These are phyloP conservation scores for Galeopterus variegatus DNA, from an alignment of 2,113 vertebrate genomes.

Conservation along the genomic window DNA sequence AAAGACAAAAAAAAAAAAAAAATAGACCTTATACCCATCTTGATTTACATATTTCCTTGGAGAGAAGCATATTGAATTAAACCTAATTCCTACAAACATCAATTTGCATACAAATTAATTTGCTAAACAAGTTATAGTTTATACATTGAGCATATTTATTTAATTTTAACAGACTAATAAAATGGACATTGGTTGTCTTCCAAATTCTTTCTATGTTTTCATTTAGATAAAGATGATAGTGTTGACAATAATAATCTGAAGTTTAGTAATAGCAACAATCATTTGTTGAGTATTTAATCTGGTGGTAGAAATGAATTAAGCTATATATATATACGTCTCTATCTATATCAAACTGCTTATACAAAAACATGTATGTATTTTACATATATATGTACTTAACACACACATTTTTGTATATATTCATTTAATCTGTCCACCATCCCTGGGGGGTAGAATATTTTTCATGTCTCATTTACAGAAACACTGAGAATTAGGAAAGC, in stretches of 20 bases:
- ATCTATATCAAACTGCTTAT: not conserved
- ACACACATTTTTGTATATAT: not conserved
- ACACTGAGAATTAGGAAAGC: not conserved
- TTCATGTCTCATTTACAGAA: not conserved
- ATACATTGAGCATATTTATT: not conserved
- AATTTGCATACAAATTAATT: slow-evolving; percentile 56
- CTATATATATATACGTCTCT: not conserved
- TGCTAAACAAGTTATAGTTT: not conserved
- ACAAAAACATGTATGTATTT: not conserved
- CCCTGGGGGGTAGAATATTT: not conserved
- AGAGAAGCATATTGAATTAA: slow-evolving; percentile 40
- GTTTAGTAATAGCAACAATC: not conserved
- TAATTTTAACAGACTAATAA: not conserved
- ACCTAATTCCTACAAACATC: not conserved
- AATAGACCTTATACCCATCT: not conserved
- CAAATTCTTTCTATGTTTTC: not conserved
- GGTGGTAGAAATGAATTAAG: not conserved
- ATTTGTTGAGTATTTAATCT: not conserved
- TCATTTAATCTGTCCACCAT: not conserved
- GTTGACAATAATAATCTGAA: not conserved
- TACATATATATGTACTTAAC: not conserved
- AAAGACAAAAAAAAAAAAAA: too few species aligned
- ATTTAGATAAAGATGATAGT: not conserved
- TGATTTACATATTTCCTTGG: slow-evolving; percentile 4
- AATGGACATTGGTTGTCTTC: not conserved